These are phyloP conservation scores for Drosophila anomelani DNA, from an alignment of 2,888 invertebrate species.

Conservation along the genomic window DNA sequence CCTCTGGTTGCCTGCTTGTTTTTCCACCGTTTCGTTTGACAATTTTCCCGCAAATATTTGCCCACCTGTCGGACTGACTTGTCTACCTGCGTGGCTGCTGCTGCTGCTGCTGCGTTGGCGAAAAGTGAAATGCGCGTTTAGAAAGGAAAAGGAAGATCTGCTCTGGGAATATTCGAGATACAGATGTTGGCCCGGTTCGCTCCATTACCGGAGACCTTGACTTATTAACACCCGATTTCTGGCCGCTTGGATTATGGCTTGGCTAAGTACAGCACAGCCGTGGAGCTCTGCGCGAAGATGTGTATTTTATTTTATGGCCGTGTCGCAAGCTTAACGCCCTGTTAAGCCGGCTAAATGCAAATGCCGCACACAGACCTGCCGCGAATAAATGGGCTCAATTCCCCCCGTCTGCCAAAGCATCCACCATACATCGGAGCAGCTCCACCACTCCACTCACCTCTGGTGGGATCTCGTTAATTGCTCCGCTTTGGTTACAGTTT, in stretches of 20 bases:
- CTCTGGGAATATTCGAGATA: conserved; percentile 22
- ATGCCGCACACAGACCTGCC: conserved; percentile 65
- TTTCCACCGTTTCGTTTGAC: conserved; percentile 50
- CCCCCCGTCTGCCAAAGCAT: conserved; percentile 4
- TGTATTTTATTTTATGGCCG: conserved; percentile 50
- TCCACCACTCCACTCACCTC: conserved; percentile 4
- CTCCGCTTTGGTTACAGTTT: conserved; percentile 43
- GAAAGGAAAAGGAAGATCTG: conserved; percentile 70
- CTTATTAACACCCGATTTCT: conserved; percentile 66
- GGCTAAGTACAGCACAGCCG: conserved; percentile 14
- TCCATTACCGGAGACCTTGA: conserved; percentile 70
- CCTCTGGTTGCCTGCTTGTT: conserved; percentile 53
- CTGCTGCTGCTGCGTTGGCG: conserved; percentile 52
- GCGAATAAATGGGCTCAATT: conserved; percentile 64
- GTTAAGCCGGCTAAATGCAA: conserved; percentile 75
- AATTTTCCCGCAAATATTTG: conserved; percentile 71
- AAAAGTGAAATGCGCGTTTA: conserved; percentile 75
- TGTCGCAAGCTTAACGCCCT: conserved; percentile 79
- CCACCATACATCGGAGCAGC: not conserved
- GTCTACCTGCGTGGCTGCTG: conserved; percentile 21
- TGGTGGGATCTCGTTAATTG: conserved; percentile 50
- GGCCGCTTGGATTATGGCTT: conserved; percentile 26
- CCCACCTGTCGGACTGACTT: conserved; percentile 30
- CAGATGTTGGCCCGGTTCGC: conserved; percentile 19
- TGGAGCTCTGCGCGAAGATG: conserved; percentile 27